phyloP scores from a whole-genome alignment of 2,113 vertebrate species.

The Channa argus region DNA sequence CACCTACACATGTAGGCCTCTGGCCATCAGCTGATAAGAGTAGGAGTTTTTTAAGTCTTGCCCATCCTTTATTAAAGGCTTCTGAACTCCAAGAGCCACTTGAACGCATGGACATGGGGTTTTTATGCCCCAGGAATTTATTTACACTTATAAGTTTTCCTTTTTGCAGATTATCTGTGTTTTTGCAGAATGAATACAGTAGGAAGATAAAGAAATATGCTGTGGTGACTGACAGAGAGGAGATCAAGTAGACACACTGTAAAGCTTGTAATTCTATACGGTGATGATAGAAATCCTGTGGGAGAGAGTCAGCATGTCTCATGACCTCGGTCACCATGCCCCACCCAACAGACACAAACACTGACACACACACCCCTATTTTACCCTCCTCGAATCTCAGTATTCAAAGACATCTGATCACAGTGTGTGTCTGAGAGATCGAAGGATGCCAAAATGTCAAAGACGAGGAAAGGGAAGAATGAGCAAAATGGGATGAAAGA shows the following conservation, averaged over 20 bases:
- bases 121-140: not conserved
- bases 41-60: conserved; percentile 42
- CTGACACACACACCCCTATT: not conserved
- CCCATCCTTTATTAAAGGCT: conserved; percentile 23
- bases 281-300: conserved; percentile 55
- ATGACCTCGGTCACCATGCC: conserved; percentile 45
- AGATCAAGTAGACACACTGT: conserved; percentile 15
- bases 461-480: not conserved
- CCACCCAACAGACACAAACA: conserved; percentile 23
- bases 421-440: conserved; percentile 10
- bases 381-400: conserved; percentile 34
- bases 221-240: conserved; percentile 15
- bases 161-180: not conserved
- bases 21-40: conserved; percentile 32
- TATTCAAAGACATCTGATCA: conserved; percentile 51
- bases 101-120: not conserved
- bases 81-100: conserved; percentile 23
- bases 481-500: conserved; percentile 19
- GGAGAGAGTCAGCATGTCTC: conserved; percentile 55
- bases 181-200: not conserved
- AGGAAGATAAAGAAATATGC: not conserved
- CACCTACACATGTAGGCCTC: conserved; percentile 34
- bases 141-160: not conserved
- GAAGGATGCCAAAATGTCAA: not conserved
- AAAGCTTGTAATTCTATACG: conserved; percentile 60